These are phyloP conservation scores for Dendropsophus ebraccatus DNA, from an alignment of 2,113 vertebrate genomes.

Conservation along the genomic window DNA sequence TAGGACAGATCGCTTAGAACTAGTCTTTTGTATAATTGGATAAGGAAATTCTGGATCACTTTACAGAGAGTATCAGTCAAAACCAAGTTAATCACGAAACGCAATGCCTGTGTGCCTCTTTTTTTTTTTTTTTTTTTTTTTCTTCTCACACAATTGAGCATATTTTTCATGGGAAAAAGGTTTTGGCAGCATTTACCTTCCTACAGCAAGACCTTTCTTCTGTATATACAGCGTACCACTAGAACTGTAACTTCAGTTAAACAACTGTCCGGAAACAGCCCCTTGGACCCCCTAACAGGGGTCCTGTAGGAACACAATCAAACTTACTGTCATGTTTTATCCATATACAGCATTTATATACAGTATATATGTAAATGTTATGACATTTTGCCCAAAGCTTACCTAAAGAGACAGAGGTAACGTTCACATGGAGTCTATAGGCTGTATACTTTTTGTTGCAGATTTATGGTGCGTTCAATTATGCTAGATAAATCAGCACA, in stretches of 20 bases:
- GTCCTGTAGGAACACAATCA: not conserved
- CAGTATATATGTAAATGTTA: too few species aligned
- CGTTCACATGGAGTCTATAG: too few species aligned
- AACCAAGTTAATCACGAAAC: constrained; percentile 41
- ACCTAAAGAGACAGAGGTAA: too few species aligned
- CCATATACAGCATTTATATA: not conserved
- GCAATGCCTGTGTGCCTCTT: constrained; percentile 1
- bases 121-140: not conserved
- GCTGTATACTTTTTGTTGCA: too few species aligned
- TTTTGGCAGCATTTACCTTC: constrained; percentile 25
- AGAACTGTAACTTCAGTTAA: too few species aligned
- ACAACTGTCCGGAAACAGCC: too few species aligned
- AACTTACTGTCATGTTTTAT: not conserved
- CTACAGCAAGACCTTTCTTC: not conserved
- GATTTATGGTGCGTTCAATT: too few species aligned
- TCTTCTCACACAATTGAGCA: constrained; percentile 48
- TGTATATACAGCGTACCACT: not conserved
- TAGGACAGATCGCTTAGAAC: constrained; percentile 36
- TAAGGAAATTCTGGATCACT: constrained; percentile 40
- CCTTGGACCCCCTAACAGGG: not conserved
- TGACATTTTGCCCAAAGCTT: too few species aligned
- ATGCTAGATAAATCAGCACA: too few species aligned
- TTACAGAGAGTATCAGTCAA: constrained; percentile 48
- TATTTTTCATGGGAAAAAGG: constrained; percentile 53
- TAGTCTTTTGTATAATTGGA: constrained; percentile 39